A percentile compares a stretch with the other conserved stretches of the same genome.
These are phyloP conservation scores for Chloebia gouldiae DNA, from an alignment of 2,113 vertebrate species.

Conservation along the genomic window DNA sequence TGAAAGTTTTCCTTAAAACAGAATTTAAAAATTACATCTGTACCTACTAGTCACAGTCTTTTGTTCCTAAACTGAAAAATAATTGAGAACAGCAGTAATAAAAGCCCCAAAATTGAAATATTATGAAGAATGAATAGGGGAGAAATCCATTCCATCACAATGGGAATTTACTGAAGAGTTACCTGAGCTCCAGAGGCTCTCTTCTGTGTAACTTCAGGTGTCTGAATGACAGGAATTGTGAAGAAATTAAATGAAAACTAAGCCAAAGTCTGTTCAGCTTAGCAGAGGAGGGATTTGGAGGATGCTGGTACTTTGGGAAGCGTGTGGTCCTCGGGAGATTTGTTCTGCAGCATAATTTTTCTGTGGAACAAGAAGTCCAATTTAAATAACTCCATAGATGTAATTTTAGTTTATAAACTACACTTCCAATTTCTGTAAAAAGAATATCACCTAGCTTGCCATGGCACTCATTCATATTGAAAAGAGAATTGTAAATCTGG, in stretches of 20 bases:
- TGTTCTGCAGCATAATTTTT: slow-evolving; percentile 18
- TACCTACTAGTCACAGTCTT: not conserved
- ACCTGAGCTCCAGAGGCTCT: not conserved
- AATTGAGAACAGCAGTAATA: not conserved
- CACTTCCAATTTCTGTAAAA: slow-evolving; percentile 1
- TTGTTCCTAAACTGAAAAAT: not conserved
- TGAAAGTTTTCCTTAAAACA: not conserved
- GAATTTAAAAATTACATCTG: not conserved
- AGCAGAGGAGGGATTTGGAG: slow-evolving; percentile 8
- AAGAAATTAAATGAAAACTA: slow-evolving; percentile 19
- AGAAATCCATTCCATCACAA: not conserved
- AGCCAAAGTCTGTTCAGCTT: not conserved
- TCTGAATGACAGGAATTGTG: not conserved
- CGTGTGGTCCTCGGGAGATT: slow-evolving; percentile 1
- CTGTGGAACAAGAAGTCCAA: not conserved
- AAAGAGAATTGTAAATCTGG: slow-evolving; percentile 44
- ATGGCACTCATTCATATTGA: not conserved
- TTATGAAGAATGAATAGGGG: not conserved
- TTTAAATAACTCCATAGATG: slow-evolving; percentile 2
- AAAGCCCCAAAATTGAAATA: not conserved
- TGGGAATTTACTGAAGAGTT: not conserved
- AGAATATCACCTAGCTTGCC: not conserved
- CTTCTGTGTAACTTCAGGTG: not conserved
- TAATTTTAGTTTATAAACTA: slow-evolving; percentile 22
- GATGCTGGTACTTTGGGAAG: not conserved